Evolutionary conservation across 1,140 invertebrate species (phyloP).

Genomic region (Asbolus verrucosus): DNA sequence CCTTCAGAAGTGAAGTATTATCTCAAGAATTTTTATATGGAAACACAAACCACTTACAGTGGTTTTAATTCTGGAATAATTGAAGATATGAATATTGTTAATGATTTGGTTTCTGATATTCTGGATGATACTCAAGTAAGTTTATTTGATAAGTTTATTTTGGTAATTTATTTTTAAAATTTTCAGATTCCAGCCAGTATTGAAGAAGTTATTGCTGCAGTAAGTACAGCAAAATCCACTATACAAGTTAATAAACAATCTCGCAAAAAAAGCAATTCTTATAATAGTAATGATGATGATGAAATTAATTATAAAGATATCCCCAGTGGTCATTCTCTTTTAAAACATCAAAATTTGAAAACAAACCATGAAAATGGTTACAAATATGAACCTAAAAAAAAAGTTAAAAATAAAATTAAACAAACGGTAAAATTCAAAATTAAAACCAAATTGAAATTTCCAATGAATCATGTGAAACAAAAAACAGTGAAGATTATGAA

Average conservation of each 20-base stretch:
- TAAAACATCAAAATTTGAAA: slow-evolving; percentile 26
- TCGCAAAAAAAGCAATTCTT: slow-evolving; percentile 47
- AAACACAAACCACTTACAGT: slow-evolving; percentile 44
- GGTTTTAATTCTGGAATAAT: slow-evolving; percentile 38
- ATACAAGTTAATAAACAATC: slow-evolving; percentile 55
- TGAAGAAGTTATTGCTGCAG: slow-evolving; percentile 68
- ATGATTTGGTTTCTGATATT: slow-evolving; percentile 47
- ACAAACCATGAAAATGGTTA: slow-evolving; percentile 7
- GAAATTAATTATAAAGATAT: slow-evolving; percentile 2
- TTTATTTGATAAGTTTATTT: background rate
- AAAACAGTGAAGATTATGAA: slow-evolving; percentile 58
- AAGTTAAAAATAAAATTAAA: slow-evolving; percentile 47
- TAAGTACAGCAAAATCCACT: slow-evolving; percentile 68
- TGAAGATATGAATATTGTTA: slow-evolving; percentile 16
- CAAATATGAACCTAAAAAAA: slow-evolving; percentile 44
- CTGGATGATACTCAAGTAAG: slow-evolving; percentile 57
- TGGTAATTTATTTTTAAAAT: slow-evolving; percentile 33
- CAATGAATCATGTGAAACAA: slow-evolving; percentile 49
- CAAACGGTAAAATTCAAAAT: slow-evolving; percentile 50
- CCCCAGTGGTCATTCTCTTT: background rate
- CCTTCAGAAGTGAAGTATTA: slow-evolving; percentile 73
- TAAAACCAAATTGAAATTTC: slow-evolving; percentile 50
- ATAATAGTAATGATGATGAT: slow-evolving; percentile 29
- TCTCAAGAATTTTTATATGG: slow-evolving; percentile 64
- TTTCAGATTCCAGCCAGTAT: slow-evolving; percentile 66